phyloP scores from a whole-genome alignment of 1,140 invertebrate genomes.

The Ceratina japonica region DNA sequence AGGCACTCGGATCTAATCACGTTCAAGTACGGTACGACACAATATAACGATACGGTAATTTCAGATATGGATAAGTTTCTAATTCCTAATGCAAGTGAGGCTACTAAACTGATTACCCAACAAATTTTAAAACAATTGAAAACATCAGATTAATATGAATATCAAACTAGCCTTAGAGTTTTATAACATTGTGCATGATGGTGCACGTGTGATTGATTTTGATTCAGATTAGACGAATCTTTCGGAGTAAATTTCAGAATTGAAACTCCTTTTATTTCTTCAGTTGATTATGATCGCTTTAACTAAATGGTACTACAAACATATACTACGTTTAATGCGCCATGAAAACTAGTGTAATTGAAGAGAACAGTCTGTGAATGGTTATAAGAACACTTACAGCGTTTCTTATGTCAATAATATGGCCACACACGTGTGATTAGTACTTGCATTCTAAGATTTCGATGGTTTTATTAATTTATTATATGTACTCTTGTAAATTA shows the following conservation, averaged over 20 bases:
- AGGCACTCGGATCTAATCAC: slow-evolving; percentile 96
- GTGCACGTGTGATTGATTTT: slow-evolving; percentile 28
- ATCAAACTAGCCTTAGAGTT: not conserved
- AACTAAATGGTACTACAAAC: slow-evolving; percentile 37
- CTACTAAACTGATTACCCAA: slow-evolving; percentile 89
- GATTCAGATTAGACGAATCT: slow-evolving; percentile 21
- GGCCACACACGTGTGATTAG: slow-evolving; percentile 3
- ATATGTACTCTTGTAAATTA: slow-evolving; percentile 7
- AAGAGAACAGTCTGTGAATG: slow-evolving; percentile 15
- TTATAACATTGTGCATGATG: slow-evolving; percentile 11
- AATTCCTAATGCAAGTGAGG: slow-evolving; percentile 94
- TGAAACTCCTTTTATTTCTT: slow-evolving; percentile 29
- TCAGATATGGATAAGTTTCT: slow-evolving; percentile 95
- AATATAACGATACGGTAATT: slow-evolving; percentile 87
- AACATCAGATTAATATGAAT: slow-evolving; percentile 66
- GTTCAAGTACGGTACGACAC: slow-evolving; percentile 92
- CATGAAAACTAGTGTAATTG: slow-evolving; percentile 8
- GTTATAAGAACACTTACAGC: slow-evolving; percentile 6
- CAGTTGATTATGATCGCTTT: slow-evolving; percentile 11
- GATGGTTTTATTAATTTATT: slow-evolving; percentile 21
- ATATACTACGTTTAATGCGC: not conserved
- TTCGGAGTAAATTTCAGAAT: slow-evolving; percentile 12
- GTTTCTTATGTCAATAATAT: slow-evolving; percentile 19
- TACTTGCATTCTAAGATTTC: slow-evolving; percentile 18
- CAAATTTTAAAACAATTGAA: slow-evolving; percentile 83